These are phyloP conservation scores for Cardiocondyla obscurior DNA, from an alignment of 1,140 invertebrate species.

Conservation along the genomic window DNA sequence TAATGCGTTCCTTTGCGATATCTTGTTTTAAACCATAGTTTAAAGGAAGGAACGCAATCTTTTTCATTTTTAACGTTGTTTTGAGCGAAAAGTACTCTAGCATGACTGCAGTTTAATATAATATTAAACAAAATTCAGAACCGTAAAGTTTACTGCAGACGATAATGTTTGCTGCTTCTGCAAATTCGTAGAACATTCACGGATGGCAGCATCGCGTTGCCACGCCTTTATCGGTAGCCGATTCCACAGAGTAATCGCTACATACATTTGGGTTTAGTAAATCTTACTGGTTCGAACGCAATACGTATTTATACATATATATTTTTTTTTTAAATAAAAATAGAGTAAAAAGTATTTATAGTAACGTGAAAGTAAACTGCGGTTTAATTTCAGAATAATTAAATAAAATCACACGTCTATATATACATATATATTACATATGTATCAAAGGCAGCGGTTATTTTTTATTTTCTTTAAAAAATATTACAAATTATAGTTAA, in stretches of 20 bases:
- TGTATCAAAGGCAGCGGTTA: too few relatives aligned
- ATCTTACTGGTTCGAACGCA: background rate
- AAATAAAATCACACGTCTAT: background rate
- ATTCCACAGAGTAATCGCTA: background rate
- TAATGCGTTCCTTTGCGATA: background rate
- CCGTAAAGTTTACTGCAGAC: constrained; percentile 2
- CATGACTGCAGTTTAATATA: background rate
- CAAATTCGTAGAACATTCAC: constrained; percentile 19
- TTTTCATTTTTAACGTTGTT: background rate
- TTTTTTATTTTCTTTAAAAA: background rate
- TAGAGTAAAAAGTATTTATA: background rate
- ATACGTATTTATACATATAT: background rate
- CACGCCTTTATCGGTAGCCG: constrained; percentile 39
- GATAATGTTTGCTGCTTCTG: constrained; percentile 8
- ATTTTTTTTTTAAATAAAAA: background rate
- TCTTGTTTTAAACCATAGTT: background rate
- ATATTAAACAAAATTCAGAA: background rate
- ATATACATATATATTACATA: background rate
- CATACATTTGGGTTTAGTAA: background rate
- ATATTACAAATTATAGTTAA: too few relatives aligned
- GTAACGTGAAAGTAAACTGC: background rate
- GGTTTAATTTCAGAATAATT: background rate
- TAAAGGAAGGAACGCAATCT: background rate
- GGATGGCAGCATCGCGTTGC: constrained; percentile 51
- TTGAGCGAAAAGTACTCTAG: background rate